Evolutionary conservation across 2,113 vertebrate genomes (phyloP).

Genomic region (Nerophis lumbriciformis): DNA sequence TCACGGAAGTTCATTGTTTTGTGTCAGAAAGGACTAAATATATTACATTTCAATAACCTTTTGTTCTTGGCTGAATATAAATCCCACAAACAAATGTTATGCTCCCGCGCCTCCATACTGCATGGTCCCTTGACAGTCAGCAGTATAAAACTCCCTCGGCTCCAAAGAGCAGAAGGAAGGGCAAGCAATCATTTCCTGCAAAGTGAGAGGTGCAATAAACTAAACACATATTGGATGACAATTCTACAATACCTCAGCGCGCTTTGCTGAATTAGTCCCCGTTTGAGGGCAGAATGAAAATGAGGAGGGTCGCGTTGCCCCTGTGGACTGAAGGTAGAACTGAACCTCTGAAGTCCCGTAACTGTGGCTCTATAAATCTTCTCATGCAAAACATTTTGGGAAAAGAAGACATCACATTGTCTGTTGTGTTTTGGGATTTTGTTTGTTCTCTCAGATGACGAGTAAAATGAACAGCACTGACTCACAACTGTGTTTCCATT

Average conservation of each 20-base stretch:
- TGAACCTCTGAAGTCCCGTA: neutral
- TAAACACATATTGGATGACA: constrained; percentile 4
- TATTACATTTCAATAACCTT: neutral
- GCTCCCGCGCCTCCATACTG: neutral
- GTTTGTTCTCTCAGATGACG: neutral
- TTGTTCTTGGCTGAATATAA: neutral
- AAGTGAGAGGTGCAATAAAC: neutral
- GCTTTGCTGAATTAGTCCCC: neutral
- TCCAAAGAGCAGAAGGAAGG: neutral
- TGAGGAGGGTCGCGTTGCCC: neutral
- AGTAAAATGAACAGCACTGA: too few relatives aligned
- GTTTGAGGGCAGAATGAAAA: neutral
- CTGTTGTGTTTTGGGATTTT: constrained; percentile 3
- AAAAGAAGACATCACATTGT: constrained; percentile 13
- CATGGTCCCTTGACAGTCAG: neutral
- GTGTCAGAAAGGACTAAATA: neutral
- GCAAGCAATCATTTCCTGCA: neutral
- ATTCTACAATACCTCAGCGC: neutral
- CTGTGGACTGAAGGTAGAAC: neutral
- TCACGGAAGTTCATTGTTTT: neutral
- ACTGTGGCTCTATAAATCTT: neutral
- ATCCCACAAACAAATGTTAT: neutral
- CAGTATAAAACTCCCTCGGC: neutral
- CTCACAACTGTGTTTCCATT: too few relatives aligned
- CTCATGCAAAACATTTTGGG: neutral